Evolutionary conservation across 2,888 invertebrate species (phyloP), one percentile per base, ranked within the genome.

Genomic region (Idaea biselata): DNA sequence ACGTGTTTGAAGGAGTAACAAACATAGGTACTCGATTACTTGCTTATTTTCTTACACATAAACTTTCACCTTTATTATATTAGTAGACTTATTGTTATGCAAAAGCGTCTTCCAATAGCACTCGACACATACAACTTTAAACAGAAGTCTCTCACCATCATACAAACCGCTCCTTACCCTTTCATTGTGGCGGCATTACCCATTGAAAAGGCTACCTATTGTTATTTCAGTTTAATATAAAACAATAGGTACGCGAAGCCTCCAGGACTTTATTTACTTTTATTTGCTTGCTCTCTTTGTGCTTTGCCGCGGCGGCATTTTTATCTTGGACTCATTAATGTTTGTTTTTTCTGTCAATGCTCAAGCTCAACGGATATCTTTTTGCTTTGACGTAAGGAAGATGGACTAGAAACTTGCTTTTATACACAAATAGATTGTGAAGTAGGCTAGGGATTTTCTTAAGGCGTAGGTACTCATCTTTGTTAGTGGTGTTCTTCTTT

Each of bases 141-240:
- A 7, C 8, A 33, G 3, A 54, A 59, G 33, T 64, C 70, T 71
- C 68, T 63, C 69, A 73, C 60, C 69, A 56, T 56, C 83, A 86
- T 89, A 80, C 81, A 80, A 76, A 18, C 86, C 76, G 1, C 33
- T 66, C 70, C 63, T 77, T 72, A 80, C 60, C 58, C 75, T 72
- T 80, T 88, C 87, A 89, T 91, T 92, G 91, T 91, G 90, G 87
- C 90, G 91, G 91, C 91, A 80, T 81, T 79, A 79, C 70, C 89
- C 91, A 91, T 90, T 92, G 91, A 92, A 91, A 83, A 77, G 79
- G 86, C 91, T 91, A 91, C 91, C 91, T 91, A 92, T 92, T 92
- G 91, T 92, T 91, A 75, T 91, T 89, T 90, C 91, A 88, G 80
- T 87, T 91, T 87, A 87, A 88, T 91, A 90, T 91, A 92, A 91